Evolutionary conservation across 2,888 invertebrate species (phyloP), one percentile per base, ranked within the genome.

Genomic region (Macropis europaea): DNA sequence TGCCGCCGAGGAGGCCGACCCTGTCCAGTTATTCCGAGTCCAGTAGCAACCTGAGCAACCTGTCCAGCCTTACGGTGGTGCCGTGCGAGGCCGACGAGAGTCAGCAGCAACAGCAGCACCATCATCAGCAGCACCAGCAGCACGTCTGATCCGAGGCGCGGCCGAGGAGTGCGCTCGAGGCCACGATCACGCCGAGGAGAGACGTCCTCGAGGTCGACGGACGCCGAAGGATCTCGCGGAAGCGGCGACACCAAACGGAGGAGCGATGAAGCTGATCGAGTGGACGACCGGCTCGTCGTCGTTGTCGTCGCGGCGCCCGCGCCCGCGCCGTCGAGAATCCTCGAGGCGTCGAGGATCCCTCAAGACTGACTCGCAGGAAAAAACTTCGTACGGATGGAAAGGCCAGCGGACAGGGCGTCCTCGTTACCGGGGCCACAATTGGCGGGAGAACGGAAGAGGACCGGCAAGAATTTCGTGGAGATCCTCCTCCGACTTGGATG

Each of bases 21-120:
- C 47, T 88, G 52, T 88, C 88, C 70, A 88, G 85, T 82, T 89
- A 88, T 78, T 88, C 88, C 76, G 88, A 88, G 73, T 88, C 88
- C 61, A 88, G 85, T 81, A 87, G 88, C 81, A 88, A 87, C 78
- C 77, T 87, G 79, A 89, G 87, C 73, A 89, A 89, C 82, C 82
- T 89, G 69, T 89, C 88, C 73, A 89, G 84, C 72, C 76, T 89
- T 60, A 88, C 88, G 74, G 88, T 88, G 71, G 88, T 89, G 59
- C 88, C 88, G 50, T 89, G 88, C 81, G 87, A 89, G 74, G 77
- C 88, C 60, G 88, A 89, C 79, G 88, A 89, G 77, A 85, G 84
- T 50, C 87, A 84, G 73, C 85, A 87, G 64, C 86, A 84, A 54
- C 82, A 82, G 56, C 83, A 83, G 43, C 78, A 77, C 2, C 73